Base-by-base conservation (phyloP, 2,888 invertebrate genomes). In the Tetheella fluctuosa region DNA sequence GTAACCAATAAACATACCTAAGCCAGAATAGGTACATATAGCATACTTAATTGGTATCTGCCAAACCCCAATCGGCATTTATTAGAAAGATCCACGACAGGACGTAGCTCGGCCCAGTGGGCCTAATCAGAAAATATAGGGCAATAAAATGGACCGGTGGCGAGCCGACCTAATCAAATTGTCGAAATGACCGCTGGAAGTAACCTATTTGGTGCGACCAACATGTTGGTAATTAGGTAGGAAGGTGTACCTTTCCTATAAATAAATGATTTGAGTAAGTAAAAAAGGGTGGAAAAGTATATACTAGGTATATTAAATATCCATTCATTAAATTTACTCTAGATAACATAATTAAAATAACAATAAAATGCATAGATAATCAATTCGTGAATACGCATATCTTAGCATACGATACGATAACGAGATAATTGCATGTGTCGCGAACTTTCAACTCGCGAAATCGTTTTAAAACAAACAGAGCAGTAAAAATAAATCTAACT, bases 401-500 rank as follows among this genome's bases (percentile, higher is more conserved):
- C 3, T 39, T n/a, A 42, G 73, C 69, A n/a, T n/a, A n/a, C n/a
- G n/a, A 68, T 73, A 69, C 74, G 75, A 76, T 72, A 77, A 69
- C 67, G 64, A 71, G 69, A 76, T 83, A 80, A 84, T 85, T 82
- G 81, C 84, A 86, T 78, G 86, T 80, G 85, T 82, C 83, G 78
- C 86, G 84, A 89, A 81, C 88, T 90, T 85, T 87, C 77, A 77
- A 85, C 84, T 87, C 81, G 89, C 88, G 83, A 88, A 90, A 86
- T 83, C 86, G 84, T 88, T 90, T 90, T 91, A 91, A 92, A 93
- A 93, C 93, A 92, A 93, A 93, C 90, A 90, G 84, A 86, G 91
- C 85, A 84, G 88, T 93, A 91, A 93, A 93, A 92, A 92, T 93
- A 93, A 93, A 93, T 93, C 91, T 92, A 92, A 93, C 90, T 90